phyloP scores from a whole-genome alignment of 35 echinoderm and acorn worm genomes.

The Lytechinus variegatus region DNA sequence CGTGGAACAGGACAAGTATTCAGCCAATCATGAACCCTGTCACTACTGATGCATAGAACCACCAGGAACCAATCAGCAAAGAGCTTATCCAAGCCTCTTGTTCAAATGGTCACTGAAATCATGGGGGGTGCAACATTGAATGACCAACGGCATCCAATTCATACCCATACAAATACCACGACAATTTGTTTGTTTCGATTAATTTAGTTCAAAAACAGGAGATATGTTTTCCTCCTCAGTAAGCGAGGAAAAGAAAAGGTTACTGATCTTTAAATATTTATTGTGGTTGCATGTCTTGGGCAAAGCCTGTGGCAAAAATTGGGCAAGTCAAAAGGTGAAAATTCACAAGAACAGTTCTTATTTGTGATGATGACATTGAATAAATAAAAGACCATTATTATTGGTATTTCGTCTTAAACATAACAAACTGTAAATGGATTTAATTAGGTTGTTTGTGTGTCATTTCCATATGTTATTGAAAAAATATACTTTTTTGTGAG shows the following conservation, averaged over 20 bases:
- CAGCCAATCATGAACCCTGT: neutral
- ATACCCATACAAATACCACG: neutral
- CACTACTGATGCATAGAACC: neutral
- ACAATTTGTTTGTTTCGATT: neutral
- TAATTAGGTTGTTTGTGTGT: neutral
- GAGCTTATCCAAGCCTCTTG: neutral
- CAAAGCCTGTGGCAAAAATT: neutral
- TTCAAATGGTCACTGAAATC: neutral
- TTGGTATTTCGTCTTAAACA: neutral
- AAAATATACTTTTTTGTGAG: neutral
- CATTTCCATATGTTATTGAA: neutral
- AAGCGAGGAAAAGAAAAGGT: neutral
- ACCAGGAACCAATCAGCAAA: neutral
- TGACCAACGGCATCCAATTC: neutral
- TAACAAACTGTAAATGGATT: neutral
- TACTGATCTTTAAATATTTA: neutral
- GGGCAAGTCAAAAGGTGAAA: neutral
- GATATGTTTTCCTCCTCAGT: neutral
- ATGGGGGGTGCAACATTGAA: neutral
- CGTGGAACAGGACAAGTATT: neutral
- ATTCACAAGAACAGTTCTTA: neutral
- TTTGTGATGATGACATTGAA: neutral
- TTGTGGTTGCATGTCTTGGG: neutral
- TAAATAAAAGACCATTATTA: neutral
- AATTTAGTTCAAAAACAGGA: neutral